phyloP scores from a whole-genome alignment of 2,888 invertebrate genomes.

The Congeria kusceri region DNA sequence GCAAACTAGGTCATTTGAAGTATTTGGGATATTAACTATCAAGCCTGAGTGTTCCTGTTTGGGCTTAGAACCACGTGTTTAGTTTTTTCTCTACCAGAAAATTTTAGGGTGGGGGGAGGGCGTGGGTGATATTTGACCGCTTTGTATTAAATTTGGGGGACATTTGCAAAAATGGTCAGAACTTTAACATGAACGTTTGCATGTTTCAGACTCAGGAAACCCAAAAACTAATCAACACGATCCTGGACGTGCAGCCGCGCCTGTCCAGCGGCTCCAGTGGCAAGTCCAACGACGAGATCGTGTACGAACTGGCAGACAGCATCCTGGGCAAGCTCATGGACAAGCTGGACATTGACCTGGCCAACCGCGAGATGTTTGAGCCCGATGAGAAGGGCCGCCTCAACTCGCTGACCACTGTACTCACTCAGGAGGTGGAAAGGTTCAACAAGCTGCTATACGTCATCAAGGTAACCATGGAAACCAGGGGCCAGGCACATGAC shows the following conservation, averaged over 20 bases:
- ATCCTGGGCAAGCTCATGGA: slow-evolving; percentile 89
- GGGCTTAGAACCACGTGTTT: too few relatives aligned
- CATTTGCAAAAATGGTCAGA: too few relatives aligned
- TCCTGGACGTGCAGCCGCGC: slow-evolving; percentile 93
- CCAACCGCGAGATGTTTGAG: slow-evolving; percentile 89
- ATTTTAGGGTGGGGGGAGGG: too few relatives aligned
- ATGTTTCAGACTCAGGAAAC: slow-evolving; percentile 91
- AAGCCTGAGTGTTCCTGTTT: too few relatives aligned
- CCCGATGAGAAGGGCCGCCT: slow-evolving; percentile 90
- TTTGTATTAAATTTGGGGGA: too few relatives aligned
- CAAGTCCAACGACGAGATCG: slow-evolving; percentile 92
- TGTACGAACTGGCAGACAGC: slow-evolving; percentile 90
- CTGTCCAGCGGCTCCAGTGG: slow-evolving; percentile 87
- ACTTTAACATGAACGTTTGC: too few relatives aligned
- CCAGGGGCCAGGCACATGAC: too few relatives aligned
- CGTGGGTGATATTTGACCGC: too few relatives aligned
- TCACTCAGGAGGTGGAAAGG: slow-evolving; percentile 86
- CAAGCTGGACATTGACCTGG: slow-evolving; percentile 89
- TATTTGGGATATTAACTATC: too few relatives aligned
- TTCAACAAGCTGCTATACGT: slow-evolving; percentile 85
- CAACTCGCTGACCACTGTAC: slow-evolving; percentile 88
- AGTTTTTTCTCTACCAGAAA: too few relatives aligned
- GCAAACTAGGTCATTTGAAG: too few relatives aligned
- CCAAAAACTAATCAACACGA: slow-evolving; percentile 89
- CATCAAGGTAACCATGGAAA: slow-evolving; percentile 83